Conservation (phyloP, 2,113 vertebrate genomes). For the Panthera leo region DNA sequence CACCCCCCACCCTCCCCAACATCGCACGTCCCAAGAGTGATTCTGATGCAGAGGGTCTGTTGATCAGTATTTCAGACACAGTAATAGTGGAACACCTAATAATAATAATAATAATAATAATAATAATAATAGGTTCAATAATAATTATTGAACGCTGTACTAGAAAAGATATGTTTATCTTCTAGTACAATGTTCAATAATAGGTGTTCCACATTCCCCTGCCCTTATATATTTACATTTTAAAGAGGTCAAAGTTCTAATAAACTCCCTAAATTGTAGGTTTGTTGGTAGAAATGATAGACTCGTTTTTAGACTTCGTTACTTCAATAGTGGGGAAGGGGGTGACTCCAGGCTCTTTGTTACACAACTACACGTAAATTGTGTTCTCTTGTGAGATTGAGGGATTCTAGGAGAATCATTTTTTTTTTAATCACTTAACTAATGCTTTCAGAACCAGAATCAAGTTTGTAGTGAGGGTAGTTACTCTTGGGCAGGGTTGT, state of each 20-base stretch:
- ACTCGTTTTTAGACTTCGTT: not conserved
- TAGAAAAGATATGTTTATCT: not conserved
- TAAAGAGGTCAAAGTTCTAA: not conserved
- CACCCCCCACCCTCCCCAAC: too few relatives aligned
- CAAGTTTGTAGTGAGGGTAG: not conserved
- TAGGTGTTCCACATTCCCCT: not conserved
- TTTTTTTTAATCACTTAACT: not conserved
- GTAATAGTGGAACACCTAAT: too few relatives aligned
- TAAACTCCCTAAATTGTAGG: not conserved
- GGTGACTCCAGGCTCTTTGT: not conserved
- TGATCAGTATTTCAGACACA: not conserved
- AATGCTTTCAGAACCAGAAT: not conserved
- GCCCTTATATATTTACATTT: not conserved
- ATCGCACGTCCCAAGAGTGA: not conserved
- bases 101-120: too few relatives aligned
- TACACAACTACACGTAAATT: not conserved
- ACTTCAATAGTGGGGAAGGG: not conserved
- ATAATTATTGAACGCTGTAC: too few relatives aligned
- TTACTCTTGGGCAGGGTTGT: not conserved
- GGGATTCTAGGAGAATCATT: not conserved
- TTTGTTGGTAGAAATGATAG: not conserved
- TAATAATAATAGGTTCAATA: too few relatives aligned
- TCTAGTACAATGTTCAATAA: not conserved
- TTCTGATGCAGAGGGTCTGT: not conserved
- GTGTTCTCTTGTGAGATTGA: not conserved